Conservation (phyloP, 2,113 vertebrate genomes). For the Toxotes chatareus region DNA sequence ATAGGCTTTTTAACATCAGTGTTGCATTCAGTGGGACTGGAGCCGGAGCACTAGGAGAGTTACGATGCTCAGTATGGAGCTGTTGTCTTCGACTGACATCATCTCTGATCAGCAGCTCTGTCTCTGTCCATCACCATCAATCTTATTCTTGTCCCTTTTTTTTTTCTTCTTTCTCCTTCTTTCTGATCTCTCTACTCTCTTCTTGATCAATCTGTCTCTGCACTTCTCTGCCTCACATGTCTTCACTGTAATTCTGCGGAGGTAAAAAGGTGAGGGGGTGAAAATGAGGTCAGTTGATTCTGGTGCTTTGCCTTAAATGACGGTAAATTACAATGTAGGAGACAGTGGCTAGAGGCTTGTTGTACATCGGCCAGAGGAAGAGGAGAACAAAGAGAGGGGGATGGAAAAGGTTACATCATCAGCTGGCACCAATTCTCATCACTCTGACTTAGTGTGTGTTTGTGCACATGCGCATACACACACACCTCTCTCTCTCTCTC, state of each 20-base stretch:
- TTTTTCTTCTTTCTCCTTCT: conserved; percentile 1
- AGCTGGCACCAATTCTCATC: conserved; percentile 71
- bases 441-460: conserved; percentile 52
- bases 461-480: conserved; percentile 31
- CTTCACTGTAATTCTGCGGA: conserved; percentile 47
- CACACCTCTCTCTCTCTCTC: conserved; percentile 20
- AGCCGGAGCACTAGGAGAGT: conserved; percentile 24
- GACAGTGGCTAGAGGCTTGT: conserved; percentile 64
- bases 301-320: conserved; percentile 57
- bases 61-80: conserved; percentile 26
- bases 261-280: conserved; percentile 69
- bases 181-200: conserved; percentile 2
- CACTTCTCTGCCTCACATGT: conserved; percentile 10
- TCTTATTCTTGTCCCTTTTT: neutral
- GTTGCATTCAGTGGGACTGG: conserved; percentile 63
- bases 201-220: conserved; percentile 10
- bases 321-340: conserved; percentile 67
- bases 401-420: conserved; percentile 80
- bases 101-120: conserved; percentile 36
- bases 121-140: conserved; percentile 36
- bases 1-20: conserved; percentile 62
- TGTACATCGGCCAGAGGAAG: conserved; percentile 57
- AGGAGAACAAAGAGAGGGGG: conserved; percentile 70
- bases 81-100: conserved; percentile 58
- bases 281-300: conserved; percentile 67